These are phyloP conservation scores for Tetrapedia diversipes DNA, from an alignment of 2,888 invertebrate species.

Conservation along the genomic window DNA sequence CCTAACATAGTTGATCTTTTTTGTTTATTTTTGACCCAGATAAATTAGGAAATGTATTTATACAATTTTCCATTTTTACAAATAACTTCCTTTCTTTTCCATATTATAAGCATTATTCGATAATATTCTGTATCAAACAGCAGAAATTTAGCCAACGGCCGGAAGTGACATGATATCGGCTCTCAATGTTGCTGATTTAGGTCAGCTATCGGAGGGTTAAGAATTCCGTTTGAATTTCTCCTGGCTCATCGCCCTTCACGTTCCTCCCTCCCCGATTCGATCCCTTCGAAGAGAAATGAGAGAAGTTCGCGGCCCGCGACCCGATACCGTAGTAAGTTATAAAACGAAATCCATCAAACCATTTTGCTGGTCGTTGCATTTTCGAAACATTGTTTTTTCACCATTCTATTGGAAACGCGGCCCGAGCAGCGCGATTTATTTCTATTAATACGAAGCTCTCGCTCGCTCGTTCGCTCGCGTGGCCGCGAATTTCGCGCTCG, in stretches of 20 bases:
- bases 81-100: too few relatives aligned
- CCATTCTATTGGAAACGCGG: slow-evolving; percentile 11
- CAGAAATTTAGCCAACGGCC: too few relatives aligned
- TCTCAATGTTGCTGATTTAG: too few relatives aligned
- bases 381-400: slow-evolving; percentile 45
- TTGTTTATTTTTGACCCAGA: too few relatives aligned
- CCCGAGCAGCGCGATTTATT: slow-evolving; percentile 39
- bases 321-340: slow-evolving; percentile 9
- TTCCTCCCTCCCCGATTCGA: too few relatives aligned
- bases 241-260: neutral
- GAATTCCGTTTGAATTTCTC: neutral
- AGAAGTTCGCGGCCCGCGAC: neutral
- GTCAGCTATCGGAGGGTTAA: too few relatives aligned
- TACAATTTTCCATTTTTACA: too few relatives aligned
- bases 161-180: too few relatives aligned
- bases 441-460: slow-evolving; percentile 34
- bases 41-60: too few relatives aligned
- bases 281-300: neutral
- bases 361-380: slow-evolving; percentile 30
- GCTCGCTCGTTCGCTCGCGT: neutral
- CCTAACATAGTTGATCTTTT: too few relatives aligned
- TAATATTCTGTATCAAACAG: too few relatives aligned
- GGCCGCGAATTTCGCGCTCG: neutral
- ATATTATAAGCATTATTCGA: too few relatives aligned
- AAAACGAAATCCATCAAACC: slow-evolving; percentile 39